Base-by-base conservation (phyloP, 2,113 vertebrate genomes). In the Sclerurus mexicanus region DNA sequence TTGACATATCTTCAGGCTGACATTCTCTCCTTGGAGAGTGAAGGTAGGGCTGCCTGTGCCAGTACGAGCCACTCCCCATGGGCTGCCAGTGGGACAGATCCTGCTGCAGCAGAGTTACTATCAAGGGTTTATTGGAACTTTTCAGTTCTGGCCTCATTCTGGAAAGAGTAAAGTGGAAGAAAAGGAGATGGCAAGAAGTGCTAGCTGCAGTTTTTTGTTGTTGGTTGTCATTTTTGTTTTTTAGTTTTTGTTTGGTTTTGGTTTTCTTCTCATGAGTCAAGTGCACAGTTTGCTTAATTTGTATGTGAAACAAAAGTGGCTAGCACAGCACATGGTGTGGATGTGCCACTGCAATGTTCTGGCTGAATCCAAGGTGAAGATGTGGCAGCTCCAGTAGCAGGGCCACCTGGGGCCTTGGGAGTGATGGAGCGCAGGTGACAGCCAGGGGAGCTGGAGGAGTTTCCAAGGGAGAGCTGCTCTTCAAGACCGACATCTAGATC, bases 171-270 rank as follows among this genome's bases (percentile, higher is more conserved):
- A 80, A 44, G 10, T 71, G 8, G 46, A 76, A 77, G 19, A 59
- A 90, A 83, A 66, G 6, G 16, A 42, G 16, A 33, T 11, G 14
- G 8, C 19, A 59, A 80, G 15, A 83, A 55, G 8, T 52, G 30
- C 22, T 74, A 62, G 8, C 25, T 84, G 30, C 25, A 80, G 6
- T 3, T 33, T 50, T 62, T 68, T 59, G 6, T n/a, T 10, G 7
- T 42, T 12, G 3, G 4, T 42, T 49, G 12, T 60, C 0, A 0
- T 20, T 37, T 72, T 6, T 68, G 47, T 31, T 10, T 3, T 15
- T 20, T 23, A 19, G 25, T 63, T 46, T 17, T 60, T 62, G 59
- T 13, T 40, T 63, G 5, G 15, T 28, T 4, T 42, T 42, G 40
- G 40, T 42, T 24, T 21, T 37, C 62, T 77, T 7, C 37, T 74